These are phyloP conservation scores for Chiloscyllium plagiosum DNA, from an alignment of 2,113 vertebrate species.

Conservation along the genomic window DNA sequence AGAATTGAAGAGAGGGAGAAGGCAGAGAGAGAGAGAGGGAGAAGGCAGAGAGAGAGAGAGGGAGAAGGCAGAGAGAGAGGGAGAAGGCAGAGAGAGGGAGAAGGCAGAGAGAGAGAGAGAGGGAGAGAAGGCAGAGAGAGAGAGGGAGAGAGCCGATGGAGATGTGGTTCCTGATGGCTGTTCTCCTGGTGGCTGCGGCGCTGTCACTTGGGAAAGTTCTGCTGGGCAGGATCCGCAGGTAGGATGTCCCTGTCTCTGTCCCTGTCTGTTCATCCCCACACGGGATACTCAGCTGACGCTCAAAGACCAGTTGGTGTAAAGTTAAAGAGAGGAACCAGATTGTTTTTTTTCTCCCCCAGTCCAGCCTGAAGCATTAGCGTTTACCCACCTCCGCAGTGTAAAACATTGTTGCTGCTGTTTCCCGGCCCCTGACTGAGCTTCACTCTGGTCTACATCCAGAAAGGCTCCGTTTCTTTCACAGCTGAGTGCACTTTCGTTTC, in stretches of 20 bases:
- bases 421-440: neutral
- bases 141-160: too few species aligned
- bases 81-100: too few species aligned
- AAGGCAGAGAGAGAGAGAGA: too few species aligned
- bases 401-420: too few species aligned
- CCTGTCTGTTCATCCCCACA: neutral
- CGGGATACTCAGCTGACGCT: neutral
- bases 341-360: neutral
- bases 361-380: neutral
- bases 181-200: neutral
- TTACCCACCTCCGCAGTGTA: neutral
- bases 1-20: too few species aligned
- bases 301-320: neutral
- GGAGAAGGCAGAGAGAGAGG: too few species aligned
- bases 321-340: neutral
- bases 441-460: neutral
- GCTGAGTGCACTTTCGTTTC: neutral
- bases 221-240: neutral
- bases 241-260: neutral
- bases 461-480: neutral
- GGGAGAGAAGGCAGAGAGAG: neutral
- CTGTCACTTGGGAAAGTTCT: neutral
- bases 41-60: too few species aligned
- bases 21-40: too few species aligned
- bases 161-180: neutral